Conservation (phyloP, 2,888 invertebrate genomes). For the Synergus itoensis region DNA sequence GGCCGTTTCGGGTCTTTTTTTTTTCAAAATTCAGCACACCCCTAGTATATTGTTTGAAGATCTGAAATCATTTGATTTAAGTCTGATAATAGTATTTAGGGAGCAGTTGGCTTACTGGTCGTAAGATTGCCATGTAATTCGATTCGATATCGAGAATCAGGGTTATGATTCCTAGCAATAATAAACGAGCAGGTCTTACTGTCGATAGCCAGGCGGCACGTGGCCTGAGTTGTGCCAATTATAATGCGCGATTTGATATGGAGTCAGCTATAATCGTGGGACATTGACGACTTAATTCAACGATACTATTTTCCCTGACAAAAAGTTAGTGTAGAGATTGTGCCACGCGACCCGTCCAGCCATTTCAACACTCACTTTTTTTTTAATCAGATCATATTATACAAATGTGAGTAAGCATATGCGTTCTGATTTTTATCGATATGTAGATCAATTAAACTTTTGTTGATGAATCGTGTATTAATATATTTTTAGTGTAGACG, state of each 20-base stretch:
- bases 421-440: neutral
- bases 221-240: slow-evolving; percentile 68
- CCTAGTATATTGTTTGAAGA: neutral
- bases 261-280: slow-evolving; percentile 59
- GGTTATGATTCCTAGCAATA: slow-evolving; percentile 76
- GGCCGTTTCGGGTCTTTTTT: too few relatives aligned
- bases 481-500: too few relatives aligned
- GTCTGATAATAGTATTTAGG: neutral
- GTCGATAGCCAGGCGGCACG: slow-evolving; percentile 65
- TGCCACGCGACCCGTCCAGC: neutral
- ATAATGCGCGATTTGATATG: slow-evolving; percentile 74
- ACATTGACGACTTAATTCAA: slow-evolving; percentile 67
- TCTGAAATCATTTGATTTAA: neutral
- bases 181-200: slow-evolving; percentile 77
- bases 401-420: neutral
- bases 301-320: slow-evolving; percentile 27
- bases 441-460: neutral
- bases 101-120: slow-evolving; percentile 40
- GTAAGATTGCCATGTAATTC: slow-evolving; percentile 72
- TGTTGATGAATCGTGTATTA: too few relatives aligned
- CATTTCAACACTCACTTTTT: neutral
- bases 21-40: too few relatives aligned
- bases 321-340: slow-evolving; percentile 19
- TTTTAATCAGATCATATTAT: neutral
- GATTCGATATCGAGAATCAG: slow-evolving; percentile 74